Percentiles rank a stretch among this genome's conserved stretches.
Evolutionary conservation across 2,888 invertebrate species (phyloP).

Genomic region (Odontomyia ornata): DNA sequence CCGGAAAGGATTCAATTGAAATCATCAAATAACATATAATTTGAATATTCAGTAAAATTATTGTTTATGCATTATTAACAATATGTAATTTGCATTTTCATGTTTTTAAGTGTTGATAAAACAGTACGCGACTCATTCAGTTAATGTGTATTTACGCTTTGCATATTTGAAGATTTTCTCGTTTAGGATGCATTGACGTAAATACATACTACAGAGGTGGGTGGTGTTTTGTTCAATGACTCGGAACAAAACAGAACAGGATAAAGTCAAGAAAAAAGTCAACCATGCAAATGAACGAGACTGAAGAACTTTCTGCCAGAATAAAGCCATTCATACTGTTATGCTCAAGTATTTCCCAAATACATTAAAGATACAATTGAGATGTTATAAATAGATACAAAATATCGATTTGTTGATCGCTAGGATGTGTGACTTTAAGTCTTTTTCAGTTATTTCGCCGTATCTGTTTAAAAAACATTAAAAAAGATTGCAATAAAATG

Average conservation of each 20-base stretch:
- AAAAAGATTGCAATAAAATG: no score
- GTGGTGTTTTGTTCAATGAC: conserved; percentile 1
- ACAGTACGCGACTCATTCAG: not conserved
- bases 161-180: not conserved
- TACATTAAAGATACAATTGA: not conserved
- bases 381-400: not conserved
- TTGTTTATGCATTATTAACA: no score
- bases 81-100: no score
- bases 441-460: not conserved
- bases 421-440: not conserved
- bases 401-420: not conserved
- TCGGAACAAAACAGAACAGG: not conserved
- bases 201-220: not conserved
- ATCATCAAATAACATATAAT: no score
- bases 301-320: not conserved
- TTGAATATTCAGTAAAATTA: no score
- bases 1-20: no score
- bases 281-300: not conserved
- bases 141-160: not conserved
- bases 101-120: not conserved
- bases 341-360: not conserved
- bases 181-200: not conserved
- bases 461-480: no score
- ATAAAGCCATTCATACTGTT: not conserved
- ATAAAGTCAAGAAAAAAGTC: not conserved